Percentiles rank a stretch among this genome's conserved stretches.
Evolutionary conservation across 2,888 invertebrate genomes (phyloP).

Genomic region (Conus canariensis): DNA sequence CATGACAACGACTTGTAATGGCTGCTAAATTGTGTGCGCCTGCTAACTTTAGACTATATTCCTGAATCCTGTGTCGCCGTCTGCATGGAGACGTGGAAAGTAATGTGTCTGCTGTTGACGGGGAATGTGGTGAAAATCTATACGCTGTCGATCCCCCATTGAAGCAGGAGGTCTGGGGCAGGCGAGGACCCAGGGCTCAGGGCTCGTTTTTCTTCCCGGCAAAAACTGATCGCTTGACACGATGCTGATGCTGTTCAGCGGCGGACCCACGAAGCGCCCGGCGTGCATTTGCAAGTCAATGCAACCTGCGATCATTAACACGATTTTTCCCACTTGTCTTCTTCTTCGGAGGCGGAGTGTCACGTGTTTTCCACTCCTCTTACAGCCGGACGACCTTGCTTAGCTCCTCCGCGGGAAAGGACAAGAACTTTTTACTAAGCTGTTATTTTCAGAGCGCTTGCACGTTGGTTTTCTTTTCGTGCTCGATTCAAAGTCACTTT

Average conservation of each 20-base stretch:
- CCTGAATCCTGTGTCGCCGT: background rate
- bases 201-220: background rate
- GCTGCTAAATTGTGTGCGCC: background rate
- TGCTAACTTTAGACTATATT: background rate
- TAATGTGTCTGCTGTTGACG: slow-evolving; percentile 4
- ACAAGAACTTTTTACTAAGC: no score
- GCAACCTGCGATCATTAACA: slow-evolving; percentile 2
- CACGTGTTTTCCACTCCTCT: no score
- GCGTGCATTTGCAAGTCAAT: slow-evolving; percentile 12
- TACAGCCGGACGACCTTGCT: no score
- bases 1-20: background rate
- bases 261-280: background rate
- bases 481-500: no score
- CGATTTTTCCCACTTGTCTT: background rate
- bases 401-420: no score
- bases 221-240: background rate
- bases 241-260: background rate
- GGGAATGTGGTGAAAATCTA: background rate
- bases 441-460: no score
- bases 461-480: no score
- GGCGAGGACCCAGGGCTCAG: no score
- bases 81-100: background rate
- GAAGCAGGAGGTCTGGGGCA: background rate
- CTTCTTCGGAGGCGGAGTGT: background rate
- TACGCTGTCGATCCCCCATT: background rate